phyloP scores from a whole-genome alignment of 2,888 invertebrate species.

The Philhelius pedissequus region DNA sequence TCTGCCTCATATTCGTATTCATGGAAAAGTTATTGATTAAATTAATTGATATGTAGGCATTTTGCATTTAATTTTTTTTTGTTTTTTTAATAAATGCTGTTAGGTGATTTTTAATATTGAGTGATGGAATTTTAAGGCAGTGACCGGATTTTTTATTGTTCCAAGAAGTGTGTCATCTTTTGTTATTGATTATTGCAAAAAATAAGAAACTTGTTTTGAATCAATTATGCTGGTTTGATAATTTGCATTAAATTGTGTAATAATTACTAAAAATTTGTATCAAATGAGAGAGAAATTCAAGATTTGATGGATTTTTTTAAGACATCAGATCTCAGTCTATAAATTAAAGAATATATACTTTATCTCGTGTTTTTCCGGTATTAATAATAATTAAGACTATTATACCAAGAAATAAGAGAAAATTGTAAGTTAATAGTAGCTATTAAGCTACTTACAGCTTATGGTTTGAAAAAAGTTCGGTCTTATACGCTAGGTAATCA shows the following conservation, averaged over 20 bases:
- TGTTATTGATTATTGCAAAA: constrained; percentile 24
- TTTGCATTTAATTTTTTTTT: neutral
- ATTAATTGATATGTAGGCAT: constrained; percentile 4
- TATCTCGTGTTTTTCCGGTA: no score
- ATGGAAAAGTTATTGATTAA: constrained; percentile 38
- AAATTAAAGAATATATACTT: neutral
- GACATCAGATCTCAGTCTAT: neutral
- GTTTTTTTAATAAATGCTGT: neutral
- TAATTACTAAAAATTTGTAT: neutral
- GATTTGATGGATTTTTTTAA: neutral
- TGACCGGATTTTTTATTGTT: constrained; percentile 22
- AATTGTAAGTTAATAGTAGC: no score
- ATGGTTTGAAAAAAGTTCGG: no score
- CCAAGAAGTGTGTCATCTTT: constrained; percentile 12
- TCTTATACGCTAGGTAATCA: no score
- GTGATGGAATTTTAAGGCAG: constrained; percentile 6
- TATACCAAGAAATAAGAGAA: no score
- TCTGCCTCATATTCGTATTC: neutral
- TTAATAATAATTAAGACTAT: no score
- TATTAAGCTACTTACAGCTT: no score
- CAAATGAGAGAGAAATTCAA: neutral
- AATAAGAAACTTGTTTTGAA: neutral
- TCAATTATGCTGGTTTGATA: neutral
- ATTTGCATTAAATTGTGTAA: neutral
- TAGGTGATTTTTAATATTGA: neutral